Evolutionary conservation across 2,888 invertebrate species (phyloP), one percentile per base, ranked within the genome.

Genomic region (Noctua comes): DNA sequence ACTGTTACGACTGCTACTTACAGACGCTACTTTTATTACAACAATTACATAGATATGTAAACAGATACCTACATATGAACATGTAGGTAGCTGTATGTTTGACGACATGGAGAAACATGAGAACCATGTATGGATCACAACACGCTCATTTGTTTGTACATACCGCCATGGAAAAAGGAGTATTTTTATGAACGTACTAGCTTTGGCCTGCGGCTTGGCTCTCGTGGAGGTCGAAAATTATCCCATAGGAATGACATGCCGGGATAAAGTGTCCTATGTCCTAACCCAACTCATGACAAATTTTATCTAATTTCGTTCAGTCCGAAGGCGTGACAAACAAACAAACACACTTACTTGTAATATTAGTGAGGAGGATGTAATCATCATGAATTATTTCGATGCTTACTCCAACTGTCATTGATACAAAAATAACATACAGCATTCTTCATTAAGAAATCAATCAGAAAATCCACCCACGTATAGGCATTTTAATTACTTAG

Each of bases 1-100:
- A 90, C 85, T 87, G 85, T 88, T 86, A 86, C 84, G 77, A 83
- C 79, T 82, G 24, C 57, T 74, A 71, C 70, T 74, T 86, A 84
- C 80, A 83, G 81, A 77, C 79, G 69, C 70, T 77, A 83, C 73
- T 86, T 83, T 85, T 76, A 85, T 84, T 84, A 76, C 82, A 51
- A 48, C 73, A 76, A 76, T 82, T 79, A 80, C 71, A 73, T 51
- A 68, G n/a, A 6, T 24, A 51, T 24, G 10, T 51, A 51, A 59
- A 73, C 48, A 70, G 31, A 72, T 59, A 75, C 59, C 65, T 73
- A 43, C 1, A 8, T 43, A 10, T 54, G 11, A 64, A 11, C 27
- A 11, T 46, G 31, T n/a, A 4, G 8, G 8, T n/a, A 31, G 43
- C n/a, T 75, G 36, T 69, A 48, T 18, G 24, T 48, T 40, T 66